Base-by-base conservation (phyloP, 2,888 invertebrate species). In the Pandemis cinnamomeana region DNA sequence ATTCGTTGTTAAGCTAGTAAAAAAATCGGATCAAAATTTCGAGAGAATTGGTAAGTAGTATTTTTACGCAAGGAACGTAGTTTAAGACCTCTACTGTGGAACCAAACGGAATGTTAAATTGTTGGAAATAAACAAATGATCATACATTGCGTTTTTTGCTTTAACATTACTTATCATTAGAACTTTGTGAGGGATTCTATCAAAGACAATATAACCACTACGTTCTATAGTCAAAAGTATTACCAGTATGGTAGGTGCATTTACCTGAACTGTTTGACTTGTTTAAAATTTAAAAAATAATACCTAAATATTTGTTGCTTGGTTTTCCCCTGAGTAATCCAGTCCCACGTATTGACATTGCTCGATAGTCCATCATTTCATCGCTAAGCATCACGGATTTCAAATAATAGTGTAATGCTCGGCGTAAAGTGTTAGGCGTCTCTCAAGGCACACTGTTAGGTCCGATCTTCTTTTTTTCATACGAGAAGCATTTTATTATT, bases 141-240 rank as follows among this genome's bases (percentile, higher is more conserved):
- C 70, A 75, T 82, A 75, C 69, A 69, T 75, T 72, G 78, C 77
- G 79, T 83, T 77, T 77, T 67, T 76, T 76, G 77, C 76, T 76
- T 71, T 36, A 36, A 75, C n/a, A 51, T n/a, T n/a, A 51, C 6
- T 13, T n/a, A 51, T 51, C n/a, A 13, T 13, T 51, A n/a, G n/a
- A 13, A n/a, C n/a, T n/a, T n/a, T n/a, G 13, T 36, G 27, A 36
- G 4, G 27, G 27, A 36, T 36, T 36, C 27, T 36, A 36, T 36
- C 27, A 36, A 36, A 36, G 27, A 36, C 1, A 36, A 36, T 4
- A 36, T 36, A 36, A 36, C 27, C 27, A 4, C 4, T 36, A 36
- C 27, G 27, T 11, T 48, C 6, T 7, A 13, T 51, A 7, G 13
- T 51, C 53, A 55, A 15, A 55, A 55, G 15, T n/a, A 8, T 20